Percentiles rank a stretch among this genome's conserved stretches.
phyloP scores from a whole-genome alignment of 2,888 invertebrate genomes.

The Macaria notata region DNA sequence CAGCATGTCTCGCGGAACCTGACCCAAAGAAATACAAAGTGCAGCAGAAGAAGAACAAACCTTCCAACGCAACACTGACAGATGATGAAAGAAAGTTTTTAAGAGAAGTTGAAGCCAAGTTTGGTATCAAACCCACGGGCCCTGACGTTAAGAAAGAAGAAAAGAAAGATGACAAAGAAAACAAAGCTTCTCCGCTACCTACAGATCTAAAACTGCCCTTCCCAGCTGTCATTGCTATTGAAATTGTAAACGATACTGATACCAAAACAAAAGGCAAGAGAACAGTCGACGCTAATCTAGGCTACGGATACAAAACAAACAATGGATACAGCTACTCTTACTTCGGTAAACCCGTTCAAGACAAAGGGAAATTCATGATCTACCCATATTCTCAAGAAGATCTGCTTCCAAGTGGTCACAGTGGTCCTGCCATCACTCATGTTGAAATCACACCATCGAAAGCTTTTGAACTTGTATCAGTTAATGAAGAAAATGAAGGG shows the following conservation, averaged over 20 bases:
- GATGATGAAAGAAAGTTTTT: conserved; percentile 71
- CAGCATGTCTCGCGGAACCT: conserved; percentile 54
- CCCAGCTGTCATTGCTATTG: conserved; percentile 83
- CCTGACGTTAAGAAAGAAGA: conserved; percentile 44
- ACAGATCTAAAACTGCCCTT: conserved; percentile 42
- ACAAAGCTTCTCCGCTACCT: conserved; percentile 38
- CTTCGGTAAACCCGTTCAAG: conserved; percentile 70
- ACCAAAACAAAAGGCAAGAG: conserved; percentile 80
- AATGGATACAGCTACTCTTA: conserved; percentile 76
- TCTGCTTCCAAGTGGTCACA: conserved; percentile 65
- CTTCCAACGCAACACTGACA: conserved; percentile 55
- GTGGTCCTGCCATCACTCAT: conserved; percentile 50
- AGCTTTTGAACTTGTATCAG: conserved; percentile 74
- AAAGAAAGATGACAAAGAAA: conserved; percentile 41
- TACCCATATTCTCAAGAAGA: conserved; percentile 88
- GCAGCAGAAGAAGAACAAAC: conserved; percentile 54
- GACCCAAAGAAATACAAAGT: conserved; percentile 73
- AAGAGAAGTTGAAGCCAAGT: conserved; percentile 75
- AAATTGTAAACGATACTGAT: conserved; percentile 82
- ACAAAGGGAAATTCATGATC: conserved; percentile 83
- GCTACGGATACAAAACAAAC: conserved; percentile 85
- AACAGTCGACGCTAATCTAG: conserved; percentile 87
- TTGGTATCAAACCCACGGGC: conserved; percentile 55
- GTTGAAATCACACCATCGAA: conserved; percentile 83
- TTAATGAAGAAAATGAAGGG: conserved; percentile 56